Evolutionary conservation across 2,888 invertebrate species (phyloP), one percentile per base, ranked within the genome.

Genomic region (Heterodera filipjevi): DNA sequence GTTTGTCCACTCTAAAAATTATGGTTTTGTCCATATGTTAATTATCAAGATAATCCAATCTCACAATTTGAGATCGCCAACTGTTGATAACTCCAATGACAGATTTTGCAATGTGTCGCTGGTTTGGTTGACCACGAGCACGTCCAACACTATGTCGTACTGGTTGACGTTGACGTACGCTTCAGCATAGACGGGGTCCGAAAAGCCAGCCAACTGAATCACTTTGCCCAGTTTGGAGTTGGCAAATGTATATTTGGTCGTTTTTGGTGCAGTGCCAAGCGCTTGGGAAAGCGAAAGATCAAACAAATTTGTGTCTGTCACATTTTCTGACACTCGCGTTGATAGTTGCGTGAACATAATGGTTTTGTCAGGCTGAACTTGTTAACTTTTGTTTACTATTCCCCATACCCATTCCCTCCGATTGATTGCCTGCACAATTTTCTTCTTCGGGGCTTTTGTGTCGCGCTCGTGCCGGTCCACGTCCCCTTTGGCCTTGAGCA

Each of bases 151-250:
- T 74, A 88, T 89, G 82, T 88, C 88, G 70, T 88, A 89, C 90
- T 96, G 96, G 91, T 96, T 96, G 85, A 99, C 98, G 90, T 98
- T 94, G 1, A 99, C 98, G 89, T 98, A 95, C n/a, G 99, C 98
- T 91, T 99, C 99, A 0, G 99, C 95, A 90, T 99, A 99, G 81
- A 99, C 97, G 49, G 99, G 98, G 92, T 99, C 99, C 0, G 96
- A 96, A 91, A 98, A 98, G 22, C 98, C 99, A 5, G 99, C 98
- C 88, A 99, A 92, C 90, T 99, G 99, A 59, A 96, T 95, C 82
- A 96, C 87, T 90, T 92, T 92, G 88, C 91, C 92, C 19, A 92
- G 89, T 86, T 92, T 92, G 39, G 92, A 91, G 16, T 91, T 89
- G 35, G 91, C 90, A 53, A 91, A 87, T 70, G 90, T 89, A 81